Evolutionary conservation across 2,797 vertebrate genomes (phyloP), one percentile per base, ranked within the genome.

Genomic region (Morelia viridis): DNA sequence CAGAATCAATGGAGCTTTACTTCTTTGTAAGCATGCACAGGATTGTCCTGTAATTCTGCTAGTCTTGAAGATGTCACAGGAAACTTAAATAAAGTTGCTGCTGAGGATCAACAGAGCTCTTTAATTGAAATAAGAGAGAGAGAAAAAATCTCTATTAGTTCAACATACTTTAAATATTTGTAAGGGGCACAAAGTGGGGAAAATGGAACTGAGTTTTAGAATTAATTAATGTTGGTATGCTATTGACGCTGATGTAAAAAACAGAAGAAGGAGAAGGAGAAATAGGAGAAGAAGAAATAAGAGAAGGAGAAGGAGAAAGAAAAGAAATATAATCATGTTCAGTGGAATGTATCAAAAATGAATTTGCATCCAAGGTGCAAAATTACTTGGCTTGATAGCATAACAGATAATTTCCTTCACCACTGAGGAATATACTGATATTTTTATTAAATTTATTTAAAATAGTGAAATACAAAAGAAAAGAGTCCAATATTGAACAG

Each of bases 141-240:
- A 88, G n/a, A 62, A 12, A 89, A 71, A 60, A 50, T 88, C 12
- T 71, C 35, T 53, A 28, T 76, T 80, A 31, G 17, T 50, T 46
- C 35, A 6, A 15, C 5, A 12, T 26, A 5, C 41, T 80, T 94
- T 56, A 85, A 93, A 64, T 87, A 84, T 93, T 89, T 46, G 61
- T 88, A n/a, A 17, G 0, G 17, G 53, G 57, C 15, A 1, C 19
- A 1, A 41, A 85, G 31, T 31, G 10, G 31, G 31, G 6, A 60
- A 71, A 86, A 9, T 3, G 64, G 89, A 92, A 60, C 28, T 84
- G 0, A n/a, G 57, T 86, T 64, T 89, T 41, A 64, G 68, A 88
- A 87, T 65, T 57, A 90, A 87, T 90, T 57, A 90, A 87, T 90
- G 11, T 13, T 84, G 26, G 28, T 64, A 83, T 46, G 53, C 88